Percentiles rank a stretch among this genome's conserved stretches.
These are phyloP conservation scores for Erannis defoliaria DNA, from an alignment of 2,888 invertebrate genomes.

Conservation along the genomic window DNA sequence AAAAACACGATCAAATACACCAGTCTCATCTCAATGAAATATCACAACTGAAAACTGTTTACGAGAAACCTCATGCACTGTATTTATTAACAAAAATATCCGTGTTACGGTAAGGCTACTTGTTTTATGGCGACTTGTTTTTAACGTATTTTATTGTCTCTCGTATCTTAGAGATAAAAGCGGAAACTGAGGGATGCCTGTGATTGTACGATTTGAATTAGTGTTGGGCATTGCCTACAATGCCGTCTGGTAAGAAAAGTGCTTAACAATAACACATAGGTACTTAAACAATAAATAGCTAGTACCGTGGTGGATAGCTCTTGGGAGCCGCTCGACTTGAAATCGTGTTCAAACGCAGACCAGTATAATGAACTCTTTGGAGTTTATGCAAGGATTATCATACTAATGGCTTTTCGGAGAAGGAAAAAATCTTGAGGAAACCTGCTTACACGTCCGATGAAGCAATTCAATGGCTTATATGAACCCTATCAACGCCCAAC, in stretches of 20 bases:
- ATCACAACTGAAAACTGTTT: constrained; percentile 17
- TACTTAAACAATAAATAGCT: too few species aligned
- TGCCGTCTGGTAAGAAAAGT: neutral
- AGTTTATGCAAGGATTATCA: too few species aligned
- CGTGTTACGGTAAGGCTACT: constrained; percentile 39
- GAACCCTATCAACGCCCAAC: too few species aligned
- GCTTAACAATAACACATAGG: too few species aligned
- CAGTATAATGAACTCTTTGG: too few species aligned
- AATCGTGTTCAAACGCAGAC: too few species aligned
- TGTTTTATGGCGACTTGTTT: constrained; percentile 43
- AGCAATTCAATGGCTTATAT: too few species aligned
- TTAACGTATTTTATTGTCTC: constrained; percentile 39
- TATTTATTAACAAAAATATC: constrained; percentile 39
- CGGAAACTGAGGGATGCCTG: constrained; percentile 47
- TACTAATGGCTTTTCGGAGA: too few species aligned
- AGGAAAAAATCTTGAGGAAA: too few species aligned
- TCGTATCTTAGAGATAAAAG: constrained; percentile 46
- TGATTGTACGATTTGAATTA: constrained; percentile 32
- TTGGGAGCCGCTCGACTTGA: too few species aligned
- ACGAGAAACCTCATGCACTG: constrained; percentile 13
- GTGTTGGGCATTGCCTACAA: constrained; percentile 22
- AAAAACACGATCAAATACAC: constrained; percentile 49
- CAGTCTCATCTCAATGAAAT: constrained; percentile 40
- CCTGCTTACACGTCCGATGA: too few species aligned
- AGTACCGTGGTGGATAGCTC: too few species aligned